Evolutionary conservation across 2,113 vertebrate genomes (phyloP).

Genomic region (Psettodes erumei): DNA sequence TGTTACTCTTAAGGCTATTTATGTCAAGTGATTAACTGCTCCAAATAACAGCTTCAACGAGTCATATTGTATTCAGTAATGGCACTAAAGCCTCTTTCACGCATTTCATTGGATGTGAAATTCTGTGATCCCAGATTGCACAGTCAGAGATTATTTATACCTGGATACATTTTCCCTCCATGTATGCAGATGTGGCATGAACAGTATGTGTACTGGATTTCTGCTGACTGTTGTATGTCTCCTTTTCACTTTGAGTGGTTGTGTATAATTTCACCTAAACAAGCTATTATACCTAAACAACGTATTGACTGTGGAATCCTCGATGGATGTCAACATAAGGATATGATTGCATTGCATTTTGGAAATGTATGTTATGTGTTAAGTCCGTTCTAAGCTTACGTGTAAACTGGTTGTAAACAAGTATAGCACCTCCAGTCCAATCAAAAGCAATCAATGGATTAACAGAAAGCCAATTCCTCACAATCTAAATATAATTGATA

Average conservation of each 20-base stretch:
- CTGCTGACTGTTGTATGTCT: constrained; percentile 22
- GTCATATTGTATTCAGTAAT: constrained; percentile 50
- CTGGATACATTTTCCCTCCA: constrained; percentile 20
- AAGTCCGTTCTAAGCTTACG: background rate
- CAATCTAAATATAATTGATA: background rate
- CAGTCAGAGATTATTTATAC: constrained; percentile 49
- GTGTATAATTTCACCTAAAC: background rate
- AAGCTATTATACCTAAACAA: too few species aligned
- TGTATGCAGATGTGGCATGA: constrained; percentile 18
- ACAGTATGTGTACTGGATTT: constrained; percentile 12
- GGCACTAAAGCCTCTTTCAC: constrained; percentile 6
- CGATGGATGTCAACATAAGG: background rate
- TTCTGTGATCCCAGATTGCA: constrained; percentile 54
- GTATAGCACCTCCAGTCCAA: background rate
- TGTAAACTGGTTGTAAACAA: background rate
- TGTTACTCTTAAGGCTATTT: constrained; percentile 65
- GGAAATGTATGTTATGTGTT: background rate
- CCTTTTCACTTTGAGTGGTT: constrained; percentile 8
- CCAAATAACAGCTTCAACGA: constrained; percentile 41
- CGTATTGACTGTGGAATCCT: background rate
- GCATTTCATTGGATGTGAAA: constrained; percentile 38
- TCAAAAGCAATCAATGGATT: background rate
- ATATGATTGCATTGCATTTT: background rate
- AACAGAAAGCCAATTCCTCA: background rate
- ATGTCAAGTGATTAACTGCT: constrained; percentile 73